A percentile compares a stretch with the other conserved stretches of the same genome.
Conservation (phyloP, 2,113 vertebrate genomes). For the Tragulus kanchil region DNA sequence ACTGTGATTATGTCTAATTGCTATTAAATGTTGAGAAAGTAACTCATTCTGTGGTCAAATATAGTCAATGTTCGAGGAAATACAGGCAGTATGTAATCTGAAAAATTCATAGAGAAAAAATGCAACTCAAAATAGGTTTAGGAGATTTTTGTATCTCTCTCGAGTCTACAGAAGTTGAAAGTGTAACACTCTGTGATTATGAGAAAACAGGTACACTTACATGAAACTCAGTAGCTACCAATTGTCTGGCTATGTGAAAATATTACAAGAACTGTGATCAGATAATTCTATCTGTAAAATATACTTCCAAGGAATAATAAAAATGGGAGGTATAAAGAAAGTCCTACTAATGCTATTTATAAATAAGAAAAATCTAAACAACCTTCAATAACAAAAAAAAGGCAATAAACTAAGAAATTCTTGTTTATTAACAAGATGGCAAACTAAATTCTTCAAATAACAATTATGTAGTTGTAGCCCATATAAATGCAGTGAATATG, state of each 20-base stretch:
- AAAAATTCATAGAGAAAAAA: not conserved
- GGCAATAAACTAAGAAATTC: not conserved
- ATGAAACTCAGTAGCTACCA: not conserved
- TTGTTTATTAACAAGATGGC: not conserved
- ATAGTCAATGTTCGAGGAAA: not conserved
- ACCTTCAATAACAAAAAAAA: not conserved
- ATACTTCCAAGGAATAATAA: not conserved
- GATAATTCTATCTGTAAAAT: not conserved
- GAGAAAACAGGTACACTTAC: not conserved
- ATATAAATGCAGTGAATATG: not conserved
- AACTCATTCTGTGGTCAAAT: constrained; percentile 14
- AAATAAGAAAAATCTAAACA: not conserved
- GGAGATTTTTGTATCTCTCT: not conserved
- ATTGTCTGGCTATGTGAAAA: not conserved
- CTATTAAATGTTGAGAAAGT: not conserved
- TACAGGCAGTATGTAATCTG: not conserved
- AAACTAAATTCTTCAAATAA: not conserved
- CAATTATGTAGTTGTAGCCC: not conserved
- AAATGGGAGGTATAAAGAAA: not conserved
- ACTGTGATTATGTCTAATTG: not conserved
- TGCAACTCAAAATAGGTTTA: not conserved
- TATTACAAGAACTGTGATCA: not conserved
- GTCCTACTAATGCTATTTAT: not conserved
- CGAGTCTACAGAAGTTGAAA: not conserved
- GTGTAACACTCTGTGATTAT: not conserved